phyloP scores from a whole-genome alignment of 2,888 invertebrate species.

The Drosophila sordidapex region DNA sequence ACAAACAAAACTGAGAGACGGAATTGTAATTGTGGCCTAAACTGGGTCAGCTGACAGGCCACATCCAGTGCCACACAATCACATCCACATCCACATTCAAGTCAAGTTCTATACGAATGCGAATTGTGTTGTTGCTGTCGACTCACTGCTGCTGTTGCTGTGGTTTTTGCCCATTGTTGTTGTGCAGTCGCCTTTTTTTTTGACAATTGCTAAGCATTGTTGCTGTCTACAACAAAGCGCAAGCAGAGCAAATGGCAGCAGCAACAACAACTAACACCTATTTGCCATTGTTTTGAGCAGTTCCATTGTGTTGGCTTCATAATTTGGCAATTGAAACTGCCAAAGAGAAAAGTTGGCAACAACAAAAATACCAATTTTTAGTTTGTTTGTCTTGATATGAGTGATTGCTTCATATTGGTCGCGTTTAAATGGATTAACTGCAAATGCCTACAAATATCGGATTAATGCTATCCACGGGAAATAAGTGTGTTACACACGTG shows the following conservation, averaged over 20 bases:
- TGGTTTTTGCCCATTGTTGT: conserved; percentile 54
- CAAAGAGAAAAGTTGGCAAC: conserved; percentile 23
- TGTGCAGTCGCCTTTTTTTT: conserved; percentile 44
- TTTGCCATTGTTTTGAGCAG: conserved; percentile 61
- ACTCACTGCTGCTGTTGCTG: conserved; percentile 12
- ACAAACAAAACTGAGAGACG: conserved; percentile 54
- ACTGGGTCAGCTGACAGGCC: conserved; percentile 73
- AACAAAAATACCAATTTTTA: conserved; percentile 17
- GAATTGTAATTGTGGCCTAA: conserved; percentile 78
- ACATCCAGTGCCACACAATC: conserved; percentile 41
- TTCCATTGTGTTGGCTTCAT: conserved; percentile 48
- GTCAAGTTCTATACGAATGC: conserved; percentile 58
- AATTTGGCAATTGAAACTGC: conserved; percentile 68
- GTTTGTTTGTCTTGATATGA: conserved; percentile 19
- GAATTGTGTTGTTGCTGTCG: conserved; percentile 49
- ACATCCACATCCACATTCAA: conserved; percentile 41
- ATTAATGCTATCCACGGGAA: background rate
- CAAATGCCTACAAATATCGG: conserved; percentile 2
- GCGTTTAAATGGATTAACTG: conserved; percentile 15
- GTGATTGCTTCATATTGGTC: conserved; percentile 21
- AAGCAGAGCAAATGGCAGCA: conserved; percentile 30
- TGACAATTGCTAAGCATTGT: conserved; percentile 66
- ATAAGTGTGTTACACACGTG: background rate
- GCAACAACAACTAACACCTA: conserved; percentile 38
- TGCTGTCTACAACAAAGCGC: conserved; percentile 69